These are phyloP conservation scores for Platycheirus rosarum DNA, from an alignment of 2,888 invertebrate species.

Conservation along the genomic window DNA sequence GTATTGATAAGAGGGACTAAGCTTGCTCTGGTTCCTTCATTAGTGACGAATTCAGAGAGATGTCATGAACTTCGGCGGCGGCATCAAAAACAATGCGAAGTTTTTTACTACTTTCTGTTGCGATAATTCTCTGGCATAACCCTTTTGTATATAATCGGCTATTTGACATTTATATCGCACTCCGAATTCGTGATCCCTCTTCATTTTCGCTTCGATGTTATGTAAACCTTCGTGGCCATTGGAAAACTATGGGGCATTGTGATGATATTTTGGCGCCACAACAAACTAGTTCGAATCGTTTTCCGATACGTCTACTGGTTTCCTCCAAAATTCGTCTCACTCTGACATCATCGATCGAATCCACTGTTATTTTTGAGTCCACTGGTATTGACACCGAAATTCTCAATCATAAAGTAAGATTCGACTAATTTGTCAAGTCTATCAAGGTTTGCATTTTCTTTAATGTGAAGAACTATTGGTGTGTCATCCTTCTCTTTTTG, in stretches of 20 bases:
- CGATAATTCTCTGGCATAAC: neutral
- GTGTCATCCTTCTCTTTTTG: neutral
- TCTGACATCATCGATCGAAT: constrained; percentile 40
- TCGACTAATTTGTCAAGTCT: constrained; percentile 36
- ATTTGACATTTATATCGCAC: too few relatives aligned
- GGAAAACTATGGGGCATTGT: constrained; percentile 46
- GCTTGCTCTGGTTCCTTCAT: too few relatives aligned
- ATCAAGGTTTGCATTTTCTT: neutral
- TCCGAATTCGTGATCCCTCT: too few relatives aligned
- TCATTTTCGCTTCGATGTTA: constrained; percentile 43
- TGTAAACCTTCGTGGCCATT: constrained; percentile 60
- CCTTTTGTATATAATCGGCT: neutral
- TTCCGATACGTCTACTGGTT: constrained; percentile 23
- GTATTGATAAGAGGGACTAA: constrained; percentile 2
- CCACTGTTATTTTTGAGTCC: constrained; percentile 17
- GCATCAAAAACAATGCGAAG: neutral
- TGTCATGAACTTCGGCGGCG: too few relatives aligned
- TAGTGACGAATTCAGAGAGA: too few relatives aligned
- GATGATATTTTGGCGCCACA: constrained; percentile 53
- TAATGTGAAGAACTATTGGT: constrained; percentile 33
- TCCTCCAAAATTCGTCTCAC: constrained; percentile 38
- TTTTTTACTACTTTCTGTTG: neutral
- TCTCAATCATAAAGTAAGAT: constrained; percentile 45
- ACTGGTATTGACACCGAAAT: constrained; percentile 18
- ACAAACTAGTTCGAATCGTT: constrained; percentile 54